Base-by-base conservation (phyloP, 2,797 vertebrate genomes). In the Coccyzus lansbergi region DNA sequence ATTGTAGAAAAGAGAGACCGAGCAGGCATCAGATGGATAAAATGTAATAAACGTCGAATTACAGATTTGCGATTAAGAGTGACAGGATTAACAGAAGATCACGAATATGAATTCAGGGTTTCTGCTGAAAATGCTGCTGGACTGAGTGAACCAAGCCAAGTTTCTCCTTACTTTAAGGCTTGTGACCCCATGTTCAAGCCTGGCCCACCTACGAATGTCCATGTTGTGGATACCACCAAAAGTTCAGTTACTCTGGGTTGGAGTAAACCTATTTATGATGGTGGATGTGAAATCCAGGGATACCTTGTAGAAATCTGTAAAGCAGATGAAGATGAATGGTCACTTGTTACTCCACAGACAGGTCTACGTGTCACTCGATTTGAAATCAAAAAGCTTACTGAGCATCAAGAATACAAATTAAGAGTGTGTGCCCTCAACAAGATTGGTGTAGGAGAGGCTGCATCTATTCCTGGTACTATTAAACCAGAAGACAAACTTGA, bases 21-120 rank as follows among this genome's bases (percentile, higher is more conserved):
- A 97, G 96, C 97, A 90, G 99, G 99, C 94, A 98, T 99, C 90
- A 98, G 98, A 95, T 99, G 99, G 99, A 98, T 98, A 68, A 99
- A 99, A 97, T 99, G 99, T 96, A 99, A 99, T 97, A 99, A 99
- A 96, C 98, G 99, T 69, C 98, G 98, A 94, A 98, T 99, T 95
- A 99, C 99, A 90, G 99, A 99, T 95, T 97, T 99, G 77, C 98
- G 99, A 77, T 99, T 99, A 75, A 98, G 99, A 98, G 99, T 98
- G 59, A 99, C 98, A 84, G 98, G 98, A 58, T 97, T 99, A 92
- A 96, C 98, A 83, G 98, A 98, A 82, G 98, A 98, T 71, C 99
- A 99, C 90, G 99, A 99, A 87, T 99, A 99, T 91, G 99, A 99
- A 97, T 99, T 99, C 95, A 98, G 98, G 98, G 98, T 99, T 89